Percentiles rank a stretch among this genome's conserved stretches.
Evolutionary conservation across 2,888 invertebrate genomes (phyloP).

Genomic region (Drosophila prolongata): DNA sequence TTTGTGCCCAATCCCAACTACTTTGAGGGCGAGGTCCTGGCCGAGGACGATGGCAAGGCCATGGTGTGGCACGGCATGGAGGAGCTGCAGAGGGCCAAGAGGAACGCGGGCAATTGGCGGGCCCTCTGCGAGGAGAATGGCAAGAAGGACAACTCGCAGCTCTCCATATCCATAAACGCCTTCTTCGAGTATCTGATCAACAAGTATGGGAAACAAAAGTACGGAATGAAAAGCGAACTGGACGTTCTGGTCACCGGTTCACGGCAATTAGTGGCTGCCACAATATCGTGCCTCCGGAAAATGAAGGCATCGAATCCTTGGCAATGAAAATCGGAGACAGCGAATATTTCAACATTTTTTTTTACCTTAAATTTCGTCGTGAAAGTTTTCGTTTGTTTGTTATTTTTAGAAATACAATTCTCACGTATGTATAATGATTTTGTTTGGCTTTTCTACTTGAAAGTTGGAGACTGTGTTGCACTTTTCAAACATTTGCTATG

Average conservation of each 20-base stretch:
- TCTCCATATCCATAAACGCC: conserved; percentile 52
- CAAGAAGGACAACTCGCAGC: conserved; percentile 57
- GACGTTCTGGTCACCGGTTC: conserved; percentile 69
- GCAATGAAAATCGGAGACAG: conserved; percentile 1
- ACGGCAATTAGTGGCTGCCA: conserved; percentile 61
- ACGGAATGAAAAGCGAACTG: conserved; percentile 65
- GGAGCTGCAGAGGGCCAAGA: conserved; percentile 63
- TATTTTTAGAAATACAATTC: conserved; percentile 21
- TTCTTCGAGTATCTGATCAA: conserved; percentile 59
- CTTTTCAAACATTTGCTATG: no score
- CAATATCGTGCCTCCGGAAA: conserved; percentile 45
- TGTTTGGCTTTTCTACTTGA: no score
- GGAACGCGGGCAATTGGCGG: conserved; percentile 67
- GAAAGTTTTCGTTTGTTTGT: conserved; percentile 22
- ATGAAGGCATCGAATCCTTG: conserved; percentile 40
- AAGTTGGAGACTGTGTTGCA: no score
- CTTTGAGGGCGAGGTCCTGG: conserved; percentile 57
- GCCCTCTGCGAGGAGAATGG: conserved; percentile 64
- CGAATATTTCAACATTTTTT: conserved; percentile 6
- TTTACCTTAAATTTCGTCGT: conserved; percentile 28
- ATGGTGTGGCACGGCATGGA: conserved; percentile 66
- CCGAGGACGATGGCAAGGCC: conserved; percentile 25
- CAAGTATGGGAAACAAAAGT: conserved; percentile 62
- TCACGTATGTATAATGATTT: not conserved
- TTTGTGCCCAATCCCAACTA: conserved; percentile 61